These are phyloP conservation scores for Proales similis DNA, from an alignment of 1,140 invertebrate species.

Conservation along the genomic window DNA sequence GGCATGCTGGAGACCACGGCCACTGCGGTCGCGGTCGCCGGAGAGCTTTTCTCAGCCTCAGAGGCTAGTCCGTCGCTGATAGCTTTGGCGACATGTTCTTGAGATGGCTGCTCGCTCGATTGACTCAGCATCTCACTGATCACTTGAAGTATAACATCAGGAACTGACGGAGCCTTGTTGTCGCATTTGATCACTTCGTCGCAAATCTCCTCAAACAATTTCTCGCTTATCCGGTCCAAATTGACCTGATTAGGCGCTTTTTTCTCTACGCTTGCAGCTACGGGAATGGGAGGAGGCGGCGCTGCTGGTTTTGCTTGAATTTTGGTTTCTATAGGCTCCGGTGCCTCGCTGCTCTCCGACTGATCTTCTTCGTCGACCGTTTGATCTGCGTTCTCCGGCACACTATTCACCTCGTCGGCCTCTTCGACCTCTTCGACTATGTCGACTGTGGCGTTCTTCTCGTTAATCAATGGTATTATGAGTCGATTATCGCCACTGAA, in stretches of 20 bases:
- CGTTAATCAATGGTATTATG: conserved; percentile 20
- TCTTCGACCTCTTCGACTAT: conserved; percentile 25
- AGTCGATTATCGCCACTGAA: conserved; percentile 16
- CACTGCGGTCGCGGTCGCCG: too few relatives aligned
- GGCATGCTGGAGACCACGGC: too few relatives aligned
- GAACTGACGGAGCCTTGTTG: conserved; percentile 25
- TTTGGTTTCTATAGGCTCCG: neutral
- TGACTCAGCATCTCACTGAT: conserved; percentile 27
- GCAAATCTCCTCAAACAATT: conserved; percentile 23
- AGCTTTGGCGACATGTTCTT: conserved; percentile 21
- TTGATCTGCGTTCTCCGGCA: neutral
- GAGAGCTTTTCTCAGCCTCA: neutral
- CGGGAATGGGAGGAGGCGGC: conserved; percentile 21
- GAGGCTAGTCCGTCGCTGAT: neutral
- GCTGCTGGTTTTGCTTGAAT: conserved; percentile 14
- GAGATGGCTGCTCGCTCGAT: neutral
- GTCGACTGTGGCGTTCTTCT: conserved; percentile 27
- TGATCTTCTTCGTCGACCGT: neutral
- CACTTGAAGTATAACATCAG: conserved; percentile 33
- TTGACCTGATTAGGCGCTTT: neutral
- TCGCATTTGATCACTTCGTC: conserved; percentile 36
- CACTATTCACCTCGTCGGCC: conserved; percentile 12
- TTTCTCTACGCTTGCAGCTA: neutral
- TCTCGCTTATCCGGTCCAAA: neutral
- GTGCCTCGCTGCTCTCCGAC: neutral